These are phyloP conservation scores for Dastarcus helophoroides DNA, from an alignment of 2,888 invertebrate species.

Conservation along the genomic window DNA sequence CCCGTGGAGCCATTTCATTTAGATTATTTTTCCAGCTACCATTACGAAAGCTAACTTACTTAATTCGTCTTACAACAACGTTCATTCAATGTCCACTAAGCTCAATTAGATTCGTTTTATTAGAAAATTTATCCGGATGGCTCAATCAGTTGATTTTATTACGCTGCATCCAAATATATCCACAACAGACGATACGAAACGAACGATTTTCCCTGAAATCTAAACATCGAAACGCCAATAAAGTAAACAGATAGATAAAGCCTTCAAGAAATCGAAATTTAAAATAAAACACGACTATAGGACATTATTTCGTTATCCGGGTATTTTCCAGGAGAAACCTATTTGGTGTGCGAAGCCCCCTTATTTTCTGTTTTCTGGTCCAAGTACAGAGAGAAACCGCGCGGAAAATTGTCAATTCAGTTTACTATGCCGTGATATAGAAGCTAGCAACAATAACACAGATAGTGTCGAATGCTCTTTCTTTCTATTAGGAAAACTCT, in stretches of 20 bases:
- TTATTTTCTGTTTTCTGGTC: slow-evolving; percentile 30
- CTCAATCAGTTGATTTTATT: too few relatives aligned
- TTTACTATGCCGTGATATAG: slow-evolving; percentile 27
- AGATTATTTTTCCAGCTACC: too few relatives aligned
- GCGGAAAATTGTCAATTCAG: slow-evolving; percentile 61
- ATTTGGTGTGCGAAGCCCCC: slow-evolving; percentile 28
- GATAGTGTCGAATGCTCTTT: too few relatives aligned
- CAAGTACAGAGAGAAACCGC: slow-evolving; percentile 48
- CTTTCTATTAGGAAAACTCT: too few relatives aligned
- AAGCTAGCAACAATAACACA: not conserved
- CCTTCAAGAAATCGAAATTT: not conserved
- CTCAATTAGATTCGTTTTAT: slow-evolving; percentile 3
- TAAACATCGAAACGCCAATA: too few relatives aligned
- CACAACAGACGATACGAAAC: too few relatives aligned
- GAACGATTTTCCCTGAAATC: too few relatives aligned
- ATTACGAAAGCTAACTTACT: too few relatives aligned
- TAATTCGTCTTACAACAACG: too few relatives aligned
- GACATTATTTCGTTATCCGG: slow-evolving; percentile 30
- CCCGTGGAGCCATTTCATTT: too few relatives aligned
- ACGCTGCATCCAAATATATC: too few relatives aligned
- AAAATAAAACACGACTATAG: not conserved
- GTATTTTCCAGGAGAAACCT: slow-evolving; percentile 9
- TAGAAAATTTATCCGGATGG: slow-evolving; percentile 6
- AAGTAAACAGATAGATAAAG: too few relatives aligned
- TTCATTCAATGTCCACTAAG: not conserved